Percentiles rank a stretch among this genome's conserved stretches.
These are phyloP conservation scores for Anas platyrhynchos DNA, from an alignment of 2,113 vertebrate species.

Conservation along the genomic window DNA sequence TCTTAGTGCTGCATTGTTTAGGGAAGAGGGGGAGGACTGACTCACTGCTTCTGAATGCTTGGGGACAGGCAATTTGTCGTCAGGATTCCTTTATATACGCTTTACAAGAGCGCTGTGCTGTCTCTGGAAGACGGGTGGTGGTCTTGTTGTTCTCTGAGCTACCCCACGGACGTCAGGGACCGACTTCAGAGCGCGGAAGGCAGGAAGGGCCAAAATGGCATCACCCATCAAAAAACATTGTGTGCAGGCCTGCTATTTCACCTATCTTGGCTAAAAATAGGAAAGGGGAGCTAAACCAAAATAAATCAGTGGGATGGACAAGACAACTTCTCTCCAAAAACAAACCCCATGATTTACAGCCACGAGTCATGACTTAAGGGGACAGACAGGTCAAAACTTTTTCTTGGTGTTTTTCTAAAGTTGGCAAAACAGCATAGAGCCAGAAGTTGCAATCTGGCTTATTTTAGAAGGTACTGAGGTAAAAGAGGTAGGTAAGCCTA, in stretches of 20 bases:
- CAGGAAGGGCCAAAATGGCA: not conserved
- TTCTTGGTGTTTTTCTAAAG: not conserved
- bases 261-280: not conserved
- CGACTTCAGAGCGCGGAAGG: not conserved
- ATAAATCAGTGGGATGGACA: not conserved
- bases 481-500: not conserved
- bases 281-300: not conserved
- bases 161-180: accelerated
- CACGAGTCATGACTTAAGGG: not conserved
- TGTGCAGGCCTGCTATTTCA: not conserved
- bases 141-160: not conserved
- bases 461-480: not conserved
- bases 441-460: not conserved
- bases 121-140: not conserved
- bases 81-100: not conserved
- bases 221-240: not conserved
- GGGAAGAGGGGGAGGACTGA: conserved; percentile 1
- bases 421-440: not conserved
- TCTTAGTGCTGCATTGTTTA: not conserved
- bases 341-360: not conserved
- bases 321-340: not conserved
- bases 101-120: not conserved
- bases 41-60: conserved; percentile 9
- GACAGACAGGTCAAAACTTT: not conserved
- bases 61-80: not conserved